Base-by-base conservation (phyloP, 2,113 vertebrate species). In the Rutilus rutilus region DNA sequence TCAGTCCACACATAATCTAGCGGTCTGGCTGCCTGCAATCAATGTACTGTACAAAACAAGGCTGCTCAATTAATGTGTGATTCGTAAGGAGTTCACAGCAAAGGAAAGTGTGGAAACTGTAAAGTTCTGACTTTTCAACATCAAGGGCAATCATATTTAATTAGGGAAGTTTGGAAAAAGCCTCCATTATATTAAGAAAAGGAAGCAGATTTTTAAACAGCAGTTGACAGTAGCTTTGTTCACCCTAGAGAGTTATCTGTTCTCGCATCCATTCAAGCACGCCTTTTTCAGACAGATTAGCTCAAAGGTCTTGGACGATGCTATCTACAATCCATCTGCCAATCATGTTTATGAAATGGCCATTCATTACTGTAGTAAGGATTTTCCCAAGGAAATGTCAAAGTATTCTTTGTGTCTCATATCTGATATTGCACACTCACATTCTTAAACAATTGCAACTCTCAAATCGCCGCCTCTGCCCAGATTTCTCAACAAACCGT, bases 341-440 rank as follows among this genome's bases (percentile, higher is more conserved):
- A 64, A 33, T 82, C 79, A 59, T 39, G 14, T 86, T 76, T 27
- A 79, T 86, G 69, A 83, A 86, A 67, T 14, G 23, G 79, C 60
- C 27, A 83, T 86, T 86, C 85, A 86, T 74, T 59, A 75, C 65
- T 19, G 17, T 50, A 23, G 21, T 14, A 59, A 14, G 54, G 30
- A n/a, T 86, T 65, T 77, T 82, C 79, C 85, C 73, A 65, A 54
- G 71, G 50, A 78, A 80, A 80, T 60, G 30, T 86, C 69, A 83
- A 86, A 77, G 78, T 82, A 67, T 54, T 62, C 71, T 54, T 83
- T 83, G 85, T 86, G 30, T 52, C 10, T 62, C 57, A 12, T 75
- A 82, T 86, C 78, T 86, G 85, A 86, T 82, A 27, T 82, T 50
- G 50, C 79, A 75, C 54, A 39, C 59, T 75, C 42, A 67, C 85